Base-by-base conservation (phyloP, 2,888 invertebrate species). In the Rhopalosiphum nymphaeae region DNA sequence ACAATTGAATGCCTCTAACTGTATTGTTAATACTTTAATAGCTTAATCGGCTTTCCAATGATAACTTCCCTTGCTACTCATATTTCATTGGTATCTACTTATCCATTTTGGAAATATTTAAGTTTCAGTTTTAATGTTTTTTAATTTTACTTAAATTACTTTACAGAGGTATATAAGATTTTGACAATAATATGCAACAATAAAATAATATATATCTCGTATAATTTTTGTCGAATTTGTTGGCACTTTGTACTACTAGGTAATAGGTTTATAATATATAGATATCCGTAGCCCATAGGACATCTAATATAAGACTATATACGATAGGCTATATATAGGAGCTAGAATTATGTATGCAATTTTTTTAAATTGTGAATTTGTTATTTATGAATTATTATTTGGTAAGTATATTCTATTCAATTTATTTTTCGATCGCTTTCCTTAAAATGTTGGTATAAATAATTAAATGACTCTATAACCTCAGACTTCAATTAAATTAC, bases 1-100 rank as follows among this genome's bases (percentile, higher is more conserved):
- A 91, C 78, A 78, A 90, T 90, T 61, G 67, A 90, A 90, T 67
- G 26, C 67, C 46, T 49, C 49, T 26, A 78, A 53, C 21, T 16
- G 21, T 84, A 26, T 53, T 29, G 25, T n/a, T 36, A 36, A 46
- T 46, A 46, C 44, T 46, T 46, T 46, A 49, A 53, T 53, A n/a
- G 3, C 16, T 26, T 91, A 84, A 42, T 91, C 36, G 42, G 49
- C 36, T 91, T 91, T 53, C 26, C 16, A 84, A 91, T 53, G 36
- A 46, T 49, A 53, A 78, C 78, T 13, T 16, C 4, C 21, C 90
- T 2, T 46, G n/a, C 16, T 90, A n/a, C 5, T n/a, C n/a, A 85
- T 42, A 44, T 85, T 26, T 26, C 26, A 85, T 85, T 85, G 85
- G 11, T 85, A 85, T 85, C 11, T 78, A 78, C 11, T 85, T 26